Evolutionary conservation across 2,888 invertebrate species (phyloP).

Genomic region (Papilio gigon): DNA sequence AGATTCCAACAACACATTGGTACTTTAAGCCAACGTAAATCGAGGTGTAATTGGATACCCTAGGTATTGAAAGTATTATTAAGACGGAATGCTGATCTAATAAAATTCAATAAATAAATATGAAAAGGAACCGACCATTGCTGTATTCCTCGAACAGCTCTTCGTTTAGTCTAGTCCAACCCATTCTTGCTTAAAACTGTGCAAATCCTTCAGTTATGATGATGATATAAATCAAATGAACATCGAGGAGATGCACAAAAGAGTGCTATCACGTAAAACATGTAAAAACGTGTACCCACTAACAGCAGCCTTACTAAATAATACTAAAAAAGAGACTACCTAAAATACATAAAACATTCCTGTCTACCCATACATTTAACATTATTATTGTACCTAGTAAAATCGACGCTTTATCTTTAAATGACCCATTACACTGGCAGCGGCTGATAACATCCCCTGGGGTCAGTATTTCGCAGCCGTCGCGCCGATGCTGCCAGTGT

Average conservation of each 20-base stretch:
- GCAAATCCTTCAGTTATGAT: not conserved
- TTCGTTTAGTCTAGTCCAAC: no score
- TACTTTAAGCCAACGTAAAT: not conserved
- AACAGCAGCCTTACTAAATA: not conserved
- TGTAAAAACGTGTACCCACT: not conserved
- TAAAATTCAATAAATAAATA: no score
- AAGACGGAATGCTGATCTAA: no score
- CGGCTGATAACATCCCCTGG: conserved; percentile 60
- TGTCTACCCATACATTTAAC: conserved; percentile 38
- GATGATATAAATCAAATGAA: not conserved
- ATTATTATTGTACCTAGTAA: conserved; percentile 42
- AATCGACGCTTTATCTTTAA: conserved; percentile 49
- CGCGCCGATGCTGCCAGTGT: conserved; percentile 62
- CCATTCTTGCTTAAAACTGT: no score
- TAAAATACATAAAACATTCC: conserved; percentile 7
- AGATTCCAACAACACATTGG: not conserved
- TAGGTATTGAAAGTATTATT: not conserved
- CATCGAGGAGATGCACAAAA: not conserved
- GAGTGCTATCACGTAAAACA: not conserved
- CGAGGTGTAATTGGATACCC: not conserved
- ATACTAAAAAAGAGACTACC: not conserved
- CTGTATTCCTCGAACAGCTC: no score
- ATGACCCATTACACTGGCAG: conserved; percentile 52
- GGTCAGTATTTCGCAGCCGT: conserved; percentile 66
- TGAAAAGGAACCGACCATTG: no score